Percentiles rank a stretch among this genome's conserved stretches.
phyloP scores from a whole-genome alignment of 2,113 vertebrate genomes.

The Nerophis lumbriciformis region DNA sequence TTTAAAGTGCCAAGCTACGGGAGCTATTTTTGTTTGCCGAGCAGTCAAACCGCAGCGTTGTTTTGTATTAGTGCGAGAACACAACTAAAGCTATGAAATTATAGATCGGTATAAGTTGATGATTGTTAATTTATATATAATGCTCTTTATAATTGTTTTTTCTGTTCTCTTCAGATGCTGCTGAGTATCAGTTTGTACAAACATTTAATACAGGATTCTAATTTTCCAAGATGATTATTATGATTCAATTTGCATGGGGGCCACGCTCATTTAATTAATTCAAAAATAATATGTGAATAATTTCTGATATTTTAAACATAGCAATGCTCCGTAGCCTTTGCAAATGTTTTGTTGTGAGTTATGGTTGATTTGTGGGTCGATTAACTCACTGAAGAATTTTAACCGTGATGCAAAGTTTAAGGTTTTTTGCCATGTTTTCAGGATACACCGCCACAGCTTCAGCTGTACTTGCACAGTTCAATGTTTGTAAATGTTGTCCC shows the following conservation, averaged over 20 bases:
- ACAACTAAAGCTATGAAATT: constrained; percentile 47
- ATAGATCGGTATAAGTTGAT: constrained; percentile 40
- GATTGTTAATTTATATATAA: constrained; percentile 70
- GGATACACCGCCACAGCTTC: constrained; percentile 34
- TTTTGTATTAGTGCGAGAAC: constrained; percentile 41
- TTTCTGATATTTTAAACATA: background rate
- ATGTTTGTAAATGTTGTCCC: constrained; percentile 57
- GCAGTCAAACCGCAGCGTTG: constrained; percentile 32
- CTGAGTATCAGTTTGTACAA: constrained; percentile 63
- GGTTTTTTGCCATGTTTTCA: constrained; percentile 43
- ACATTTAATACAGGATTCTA: constrained; percentile 60
- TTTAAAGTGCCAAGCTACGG: constrained; percentile 25
- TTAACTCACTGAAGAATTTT: background rate
- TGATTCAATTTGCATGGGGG: constrained; percentile 15
- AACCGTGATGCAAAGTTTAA: constrained; percentile 13
- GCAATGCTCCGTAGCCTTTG: background rate
- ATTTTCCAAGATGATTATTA: constrained; percentile 53
- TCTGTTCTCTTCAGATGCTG: constrained; percentile 58
- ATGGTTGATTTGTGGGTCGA: background rate
- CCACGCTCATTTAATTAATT: constrained; percentile 19
- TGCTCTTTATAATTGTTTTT: constrained; percentile 56
- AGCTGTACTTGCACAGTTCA: constrained; percentile 48
- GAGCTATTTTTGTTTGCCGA: constrained; percentile 27
- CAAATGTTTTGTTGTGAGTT: background rate
- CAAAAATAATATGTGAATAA: constrained; percentile 18